Percentiles rank a stretch among this genome's conserved stretches.
Conservation (phyloP, 1,140 invertebrate genomes). For the Brachionus plicatilis region DNA sequence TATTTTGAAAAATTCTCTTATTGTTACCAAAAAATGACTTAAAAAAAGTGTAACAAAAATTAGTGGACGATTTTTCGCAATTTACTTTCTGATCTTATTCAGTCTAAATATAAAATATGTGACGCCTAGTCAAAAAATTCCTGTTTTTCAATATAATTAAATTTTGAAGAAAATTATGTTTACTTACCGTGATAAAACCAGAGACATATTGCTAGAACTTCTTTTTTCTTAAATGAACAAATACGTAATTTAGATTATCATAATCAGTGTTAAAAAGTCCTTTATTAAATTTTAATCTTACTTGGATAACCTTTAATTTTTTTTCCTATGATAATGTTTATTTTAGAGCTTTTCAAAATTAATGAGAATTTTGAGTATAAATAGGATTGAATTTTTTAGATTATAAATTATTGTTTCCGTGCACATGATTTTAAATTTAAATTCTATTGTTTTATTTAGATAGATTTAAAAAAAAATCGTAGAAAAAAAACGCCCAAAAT, state of each 20-base stretch:
- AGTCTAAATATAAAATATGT: not conserved
- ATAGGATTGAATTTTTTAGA: not conserved
- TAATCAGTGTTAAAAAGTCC: not conserved
- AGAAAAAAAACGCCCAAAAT: not conserved
- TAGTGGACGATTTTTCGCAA: not conserved
- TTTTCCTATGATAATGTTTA: not conserved
- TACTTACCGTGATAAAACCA: not conserved
- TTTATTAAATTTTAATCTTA: not conserved
- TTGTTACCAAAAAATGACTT: not conserved
- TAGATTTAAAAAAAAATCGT: not conserved
- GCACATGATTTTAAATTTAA: not conserved
- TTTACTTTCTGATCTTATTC: not conserved
- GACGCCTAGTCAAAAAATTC: not conserved
- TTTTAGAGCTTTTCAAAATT: not conserved
- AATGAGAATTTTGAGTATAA: not conserved
- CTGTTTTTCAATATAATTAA: not conserved
- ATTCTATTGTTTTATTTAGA: not conserved
- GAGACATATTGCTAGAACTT: not conserved
- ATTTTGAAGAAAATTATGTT: not conserved
- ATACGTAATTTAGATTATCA: not conserved
- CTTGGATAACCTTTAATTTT: not conserved
- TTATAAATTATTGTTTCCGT: not conserved
- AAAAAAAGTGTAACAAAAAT: not conserved
- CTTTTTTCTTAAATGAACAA: not conserved
- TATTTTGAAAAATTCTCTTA: not conserved